Evolutionary conservation across 1,140 invertebrate species (phyloP), one percentile per base, ranked within the genome.

Genomic region (Orchesella cincta): DNA sequence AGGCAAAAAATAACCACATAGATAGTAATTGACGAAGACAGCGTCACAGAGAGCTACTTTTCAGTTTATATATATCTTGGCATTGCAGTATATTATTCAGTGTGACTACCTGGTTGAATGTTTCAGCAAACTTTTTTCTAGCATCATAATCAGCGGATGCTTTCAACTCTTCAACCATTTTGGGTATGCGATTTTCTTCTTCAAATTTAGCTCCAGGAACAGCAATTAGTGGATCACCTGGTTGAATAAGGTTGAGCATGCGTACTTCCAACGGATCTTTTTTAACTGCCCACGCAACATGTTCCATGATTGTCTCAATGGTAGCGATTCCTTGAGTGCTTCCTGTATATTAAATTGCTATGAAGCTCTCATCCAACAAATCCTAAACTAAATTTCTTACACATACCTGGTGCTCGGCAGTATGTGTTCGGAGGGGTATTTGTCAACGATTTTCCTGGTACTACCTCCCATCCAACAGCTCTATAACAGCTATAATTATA

Each of bases 231-330:
- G 76, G 29, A 35, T 82, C 79, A 1, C 78, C 81, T 8, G 23
- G 70, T 28, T 77, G 74, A 28, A 84, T 84, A 77, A 93, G 86
- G 82, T 94, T 94, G 8, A 84, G 85, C 46, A 90, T 79, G 76
- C 89, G 87, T 0, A 94, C 88, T 74, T 92, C 89, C 1, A 90
- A 78, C 0, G 93, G 89, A 86, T 95, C 93, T 81, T 89, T 87
- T 1, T 88, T 87, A 5, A 92, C 82, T 62, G 85, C 86, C 75
- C 88, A 89, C 0, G 93, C 90, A 78, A 95, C 91, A 82, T 93
- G 91, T 81, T 96, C 93, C 88, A 97, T 92, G 5, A 96, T 89
- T 62, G 87, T 89, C 85, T 96, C 94, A 29, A 90, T 90, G 82
- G 91, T 87, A 14, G 88, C 89, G 31, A 91, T 85, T 36, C 84